A percentile compares a stretch with the other conserved stretches of the same genome.
These are phyloP conservation scores for Zaprionus camerounensis DNA, from an alignment of 1,140 invertebrate genomes.

Conservation along the genomic window DNA sequence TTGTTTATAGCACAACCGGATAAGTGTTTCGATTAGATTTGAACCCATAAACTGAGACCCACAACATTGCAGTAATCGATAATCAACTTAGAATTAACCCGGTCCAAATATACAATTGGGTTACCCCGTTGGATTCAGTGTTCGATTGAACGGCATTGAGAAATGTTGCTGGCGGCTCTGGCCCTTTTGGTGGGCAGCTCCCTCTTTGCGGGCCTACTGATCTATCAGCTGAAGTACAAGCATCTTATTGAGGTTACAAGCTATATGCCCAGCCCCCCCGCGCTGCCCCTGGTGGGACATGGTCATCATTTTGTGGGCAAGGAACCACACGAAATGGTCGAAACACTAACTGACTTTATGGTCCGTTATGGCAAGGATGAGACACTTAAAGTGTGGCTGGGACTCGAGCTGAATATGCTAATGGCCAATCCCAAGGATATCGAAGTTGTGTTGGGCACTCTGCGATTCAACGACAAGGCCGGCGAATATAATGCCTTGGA, in stretches of 20 bases:
- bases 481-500: slow-evolving; percentile 88
- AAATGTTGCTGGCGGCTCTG: slow-evolving; percentile 55
- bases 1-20: not conserved
- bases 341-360: slow-evolving; percentile 47
- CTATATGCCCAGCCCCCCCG: slow-evolving; percentile 66
- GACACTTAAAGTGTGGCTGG: slow-evolving; percentile 85
- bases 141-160: slow-evolving; percentile 13
- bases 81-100: not conserved
- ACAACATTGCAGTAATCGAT: not conserved
- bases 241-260: slow-evolving; percentile 65
- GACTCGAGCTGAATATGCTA: slow-evolving; percentile 71
- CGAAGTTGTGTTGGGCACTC: slow-evolving; percentile 63
- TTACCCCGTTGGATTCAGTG: slow-evolving; percentile 9
- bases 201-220: slow-evolving; percentile 49
- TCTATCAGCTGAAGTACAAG: slow-evolving; percentile 74
- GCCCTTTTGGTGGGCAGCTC: slow-evolving; percentile 59
- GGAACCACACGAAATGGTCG: slow-evolving; percentile 56
- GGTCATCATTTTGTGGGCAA: slow-evolving; percentile 69
- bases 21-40: slow-evolving; percentile 20
- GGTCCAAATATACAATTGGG: not conserved
- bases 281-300: slow-evolving; percentile 70
- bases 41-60: not conserved
- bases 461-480: slow-evolving; percentile 78
- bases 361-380: slow-evolving; percentile 40
- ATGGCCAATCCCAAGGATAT: slow-evolving; percentile 72